These are phyloP conservation scores for Oxyruncus cristatus DNA, from an alignment of 2,113 vertebrate species.

Conservation along the genomic window DNA sequence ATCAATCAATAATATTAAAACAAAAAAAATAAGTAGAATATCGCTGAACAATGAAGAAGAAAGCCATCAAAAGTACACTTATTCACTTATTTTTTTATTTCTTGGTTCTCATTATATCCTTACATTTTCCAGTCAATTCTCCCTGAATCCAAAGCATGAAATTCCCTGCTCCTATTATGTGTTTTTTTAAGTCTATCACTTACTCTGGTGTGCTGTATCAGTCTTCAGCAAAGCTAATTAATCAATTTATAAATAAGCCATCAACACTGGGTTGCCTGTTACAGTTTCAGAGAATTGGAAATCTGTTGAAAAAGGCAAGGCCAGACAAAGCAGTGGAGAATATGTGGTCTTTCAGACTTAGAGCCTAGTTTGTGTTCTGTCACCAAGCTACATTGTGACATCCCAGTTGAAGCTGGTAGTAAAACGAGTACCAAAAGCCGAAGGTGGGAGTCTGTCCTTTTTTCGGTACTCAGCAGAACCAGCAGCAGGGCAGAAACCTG, in stretches of 20 bases:
- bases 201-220: background rate
- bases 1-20: background rate
- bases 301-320: background rate
- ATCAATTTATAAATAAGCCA: background rate
- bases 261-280: background rate
- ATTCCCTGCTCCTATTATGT: accelerated
- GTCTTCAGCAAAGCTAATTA: background rate
- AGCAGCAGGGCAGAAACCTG: background rate
- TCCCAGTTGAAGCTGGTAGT: background rate
- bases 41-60: background rate
- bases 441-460: background rate
- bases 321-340: background rate
- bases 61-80: background rate
- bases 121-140: background rate
- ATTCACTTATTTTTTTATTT: background rate
- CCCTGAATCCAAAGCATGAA: background rate
- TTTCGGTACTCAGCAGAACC: background rate
- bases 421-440: background rate
- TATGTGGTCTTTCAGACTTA: background rate
- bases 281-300: background rate
- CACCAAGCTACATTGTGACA: background rate
- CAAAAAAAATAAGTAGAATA: too few species aligned
- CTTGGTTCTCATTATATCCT: background rate
- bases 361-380: background rate
- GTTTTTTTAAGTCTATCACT: background rate